These are phyloP conservation scores for Pseudomyrmex gracilis DNA, from an alignment of 1,140 invertebrate genomes.

Conservation along the genomic window DNA sequence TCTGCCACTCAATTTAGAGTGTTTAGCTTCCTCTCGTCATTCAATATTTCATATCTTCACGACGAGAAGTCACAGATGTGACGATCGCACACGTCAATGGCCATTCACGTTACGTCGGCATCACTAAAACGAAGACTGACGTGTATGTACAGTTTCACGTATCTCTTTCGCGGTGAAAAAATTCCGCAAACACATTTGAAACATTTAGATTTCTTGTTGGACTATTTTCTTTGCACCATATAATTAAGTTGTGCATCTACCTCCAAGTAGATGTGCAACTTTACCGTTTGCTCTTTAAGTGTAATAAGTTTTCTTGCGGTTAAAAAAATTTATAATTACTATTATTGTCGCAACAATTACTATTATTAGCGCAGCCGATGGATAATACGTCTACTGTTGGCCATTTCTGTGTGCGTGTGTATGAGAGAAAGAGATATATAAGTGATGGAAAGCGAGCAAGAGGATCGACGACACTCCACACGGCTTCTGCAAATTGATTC, in stretches of 20 bases:
- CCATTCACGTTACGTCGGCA: not conserved
- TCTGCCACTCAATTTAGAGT: constrained; percentile 16
- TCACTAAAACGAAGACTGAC: not conserved
- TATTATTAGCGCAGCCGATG: constrained; percentile 10
- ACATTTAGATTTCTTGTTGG: not conserved
- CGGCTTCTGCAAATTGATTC: constrained; percentile 70
- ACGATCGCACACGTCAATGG: constrained; percentile 13
- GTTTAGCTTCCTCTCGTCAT: constrained; percentile 37
- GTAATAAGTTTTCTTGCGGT: not conserved
- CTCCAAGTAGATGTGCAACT: not conserved
- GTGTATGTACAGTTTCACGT: not conserved
- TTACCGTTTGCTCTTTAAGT: not conserved
- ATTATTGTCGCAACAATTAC: constrained; percentile 34
- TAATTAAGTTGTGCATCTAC: constrained; percentile 21
- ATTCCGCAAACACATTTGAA: not conserved
- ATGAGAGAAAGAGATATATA: not conserved
- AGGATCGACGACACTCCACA: constrained; percentile 40
- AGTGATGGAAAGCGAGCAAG: constrained; percentile 12
- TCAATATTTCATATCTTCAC: constrained; percentile 2
- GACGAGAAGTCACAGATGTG: constrained; percentile 10
- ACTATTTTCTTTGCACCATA: not conserved
- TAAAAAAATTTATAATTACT: constrained; percentile 34
- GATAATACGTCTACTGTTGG: not conserved
- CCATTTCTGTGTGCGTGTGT: not conserved
- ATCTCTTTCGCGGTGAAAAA: no score